Evolutionary conservation across 2,797 vertebrate genomes (phyloP).

Genomic region (Sciurus carolinensis): DNA sequence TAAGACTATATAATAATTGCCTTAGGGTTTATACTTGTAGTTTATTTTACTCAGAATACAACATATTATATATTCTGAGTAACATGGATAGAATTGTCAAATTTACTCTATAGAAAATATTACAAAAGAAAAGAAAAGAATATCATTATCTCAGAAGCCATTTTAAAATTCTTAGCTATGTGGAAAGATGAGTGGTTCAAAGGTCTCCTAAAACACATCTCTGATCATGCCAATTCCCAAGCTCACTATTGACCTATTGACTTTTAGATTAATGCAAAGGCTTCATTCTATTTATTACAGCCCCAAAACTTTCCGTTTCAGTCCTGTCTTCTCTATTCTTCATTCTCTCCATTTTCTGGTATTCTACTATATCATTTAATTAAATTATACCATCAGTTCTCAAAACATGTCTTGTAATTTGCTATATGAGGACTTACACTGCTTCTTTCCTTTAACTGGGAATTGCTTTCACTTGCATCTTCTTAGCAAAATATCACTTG

Average conservation of each 20-base stretch:
- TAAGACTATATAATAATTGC: background rate
- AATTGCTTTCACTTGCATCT: background rate
- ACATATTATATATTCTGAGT: background rate
- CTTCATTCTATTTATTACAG: background rate
- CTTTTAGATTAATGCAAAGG: background rate
- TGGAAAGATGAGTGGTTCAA: background rate
- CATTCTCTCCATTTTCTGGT: background rate
- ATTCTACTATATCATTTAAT: background rate
- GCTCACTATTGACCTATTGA: background rate
- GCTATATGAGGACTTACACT: background rate
- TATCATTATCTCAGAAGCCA: background rate
- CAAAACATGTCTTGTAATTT: background rate
- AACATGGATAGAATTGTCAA: background rate
- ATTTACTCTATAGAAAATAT: background rate
- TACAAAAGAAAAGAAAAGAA: background rate
- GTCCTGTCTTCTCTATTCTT: background rate
- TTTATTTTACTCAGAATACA: background rate
- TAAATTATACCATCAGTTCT: slow-evolving; percentile 8
- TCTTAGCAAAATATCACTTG: slow-evolving; percentile 4
- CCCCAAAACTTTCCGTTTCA: background rate
- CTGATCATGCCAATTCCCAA: background rate
- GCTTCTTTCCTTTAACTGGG: background rate
- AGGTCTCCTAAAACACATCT: background rate
- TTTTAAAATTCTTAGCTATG: background rate
- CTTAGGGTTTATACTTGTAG: background rate